Evolutionary conservation across 2,113 vertebrate genomes (phyloP).

Genomic region (Plectropomus leopardus): DNA sequence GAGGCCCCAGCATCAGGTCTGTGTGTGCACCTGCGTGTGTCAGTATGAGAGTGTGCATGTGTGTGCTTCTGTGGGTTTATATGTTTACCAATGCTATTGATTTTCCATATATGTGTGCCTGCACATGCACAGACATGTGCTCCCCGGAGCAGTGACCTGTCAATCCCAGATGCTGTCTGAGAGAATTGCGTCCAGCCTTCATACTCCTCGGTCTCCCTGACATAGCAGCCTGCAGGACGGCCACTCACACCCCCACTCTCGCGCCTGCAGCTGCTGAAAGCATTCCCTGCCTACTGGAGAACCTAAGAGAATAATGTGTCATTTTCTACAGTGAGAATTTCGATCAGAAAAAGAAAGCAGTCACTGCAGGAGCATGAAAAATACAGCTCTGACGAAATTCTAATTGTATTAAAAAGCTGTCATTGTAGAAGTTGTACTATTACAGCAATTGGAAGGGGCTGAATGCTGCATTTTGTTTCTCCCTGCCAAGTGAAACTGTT

Average conservation of each 20-base stretch:
- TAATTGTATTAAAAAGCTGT: slow-evolving; percentile 33
- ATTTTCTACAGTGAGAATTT: slow-evolving; percentile 37
- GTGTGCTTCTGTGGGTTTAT: neutral
- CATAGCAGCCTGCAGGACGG: slow-evolving; percentile 3
- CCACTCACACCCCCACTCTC: slow-evolving; percentile 33
- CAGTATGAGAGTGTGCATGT: slow-evolving; percentile 6
- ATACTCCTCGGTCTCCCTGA: slow-evolving; percentile 16
- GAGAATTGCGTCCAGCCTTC: slow-evolving; percentile 36
- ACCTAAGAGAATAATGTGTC: slow-evolving; percentile 15
- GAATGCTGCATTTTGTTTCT: slow-evolving; percentile 6
- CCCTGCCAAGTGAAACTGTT: neutral
- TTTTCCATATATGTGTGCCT: slow-evolving; percentile 29
- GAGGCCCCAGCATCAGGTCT: neutral
- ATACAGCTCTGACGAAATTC: slow-evolving; percentile 13
- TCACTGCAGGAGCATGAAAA: slow-evolving; percentile 3
- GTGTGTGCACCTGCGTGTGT: slow-evolving; percentile 13
- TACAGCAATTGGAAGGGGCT: slow-evolving; percentile 4
- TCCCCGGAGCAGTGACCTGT: slow-evolving; percentile 43
- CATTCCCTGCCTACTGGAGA: slow-evolving; percentile 6
- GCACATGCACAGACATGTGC: slow-evolving; percentile 14
- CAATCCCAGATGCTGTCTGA: slow-evolving; percentile 21
- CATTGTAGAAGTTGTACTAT: slow-evolving; percentile 10
- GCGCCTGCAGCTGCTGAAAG: slow-evolving; percentile 18
- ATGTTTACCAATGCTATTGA: slow-evolving; percentile 7
- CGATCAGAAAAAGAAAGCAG: slow-evolving; percentile 7